Evolutionary conservation across 2,797 vertebrate genomes (phyloP), one percentile per base, ranked within the genome.

Genomic region (Syngnathus acus): DNA sequence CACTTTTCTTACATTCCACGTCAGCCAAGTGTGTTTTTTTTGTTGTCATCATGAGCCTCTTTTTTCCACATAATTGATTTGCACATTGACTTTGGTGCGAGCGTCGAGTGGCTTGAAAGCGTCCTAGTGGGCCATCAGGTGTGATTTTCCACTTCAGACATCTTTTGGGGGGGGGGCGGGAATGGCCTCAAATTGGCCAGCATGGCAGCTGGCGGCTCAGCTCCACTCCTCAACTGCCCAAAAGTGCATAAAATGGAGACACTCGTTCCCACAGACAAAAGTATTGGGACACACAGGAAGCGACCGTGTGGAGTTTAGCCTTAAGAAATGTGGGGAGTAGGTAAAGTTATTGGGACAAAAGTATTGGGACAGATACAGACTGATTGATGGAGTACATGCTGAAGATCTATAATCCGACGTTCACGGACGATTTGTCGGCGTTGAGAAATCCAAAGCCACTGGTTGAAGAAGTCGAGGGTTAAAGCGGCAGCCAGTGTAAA

Each of bases 101-200:
- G 74, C 80, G 75, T 83, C 79, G 69, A 76, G 80, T 67, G 75
- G 73, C 71, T 81, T 84, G 72, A 85, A 82, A 86, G 85, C 78
- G 63, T 58, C 72, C 80, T 77, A 76, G 81, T 80, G 75, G 71
- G 68, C 81, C 80, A 85, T 88, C 85, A 84, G 79, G 70, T 77
- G 73, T 75, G 76, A 88, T 88, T 85, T 84, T 85, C 79, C 86
- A 85, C 84, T 87, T 87, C 81, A 83, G 76, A 80, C 79, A 68
- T 71, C 77, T 84, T 86, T 82, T 88, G 16, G 17, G 74, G 66
- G n/a, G 21, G 10, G 17, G 75, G 65, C 14, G 65, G 65, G 70
- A 79, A 82, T 82, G 72, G 82, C 65, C 80, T 81, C 70, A 80
- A 83, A 85, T 83, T 85, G 83, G 77, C 83, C 79, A 76, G 75